Evolutionary conservation across 2,113 vertebrate species (phyloP), one percentile per base, ranked within the genome.

Genomic region (Prunella fulvescens): DNA sequence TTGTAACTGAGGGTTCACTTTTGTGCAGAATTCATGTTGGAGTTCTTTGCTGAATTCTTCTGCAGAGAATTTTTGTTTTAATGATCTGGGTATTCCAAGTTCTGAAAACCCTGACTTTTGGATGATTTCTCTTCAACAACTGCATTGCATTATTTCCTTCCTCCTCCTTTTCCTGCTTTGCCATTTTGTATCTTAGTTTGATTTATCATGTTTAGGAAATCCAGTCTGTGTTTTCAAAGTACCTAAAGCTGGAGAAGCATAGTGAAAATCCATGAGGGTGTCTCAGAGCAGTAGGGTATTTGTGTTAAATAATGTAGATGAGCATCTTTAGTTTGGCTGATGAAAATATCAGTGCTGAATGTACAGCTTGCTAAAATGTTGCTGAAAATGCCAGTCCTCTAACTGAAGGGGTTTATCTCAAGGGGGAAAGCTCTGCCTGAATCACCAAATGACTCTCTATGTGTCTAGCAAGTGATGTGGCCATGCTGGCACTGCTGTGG

Each of bases 401-500:
- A 11, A 39, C 35, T 24, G 31, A 53, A 69, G 72, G 4, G 24
- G 5, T 40, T 89, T 35, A 4, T 88, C 81, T 35, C 1, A 13
- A 37, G 28, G 18, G 29, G 19, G 7, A 23, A 17, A 53, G 56
- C 58, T 56, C 25, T 86, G 45, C 44, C 60, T 57, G n/a, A 72
- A 15, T 72, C 40, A 11, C 42, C 18, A 50, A 9, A 28, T 25
- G 64, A 17, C 42, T 54, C 15, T 50, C 20, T 14, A 13, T 0
- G 0, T 14, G 23, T 35, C 35, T 29, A 8, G 44, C 45, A 25
- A 25, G 9, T 19, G 25, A 6, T 26, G 25, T 64, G 44, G 16
- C 28, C 4, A 0, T 17, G 13, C 44, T 50, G 87, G 9, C 0
- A 1, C 12, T 64, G 79, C 31, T 7, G 9, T 31, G 51, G 80